These are phyloP conservation scores for Hemitrygon akajei DNA, from an alignment of 2,797 vertebrate species.

Conservation along the genomic window DNA sequence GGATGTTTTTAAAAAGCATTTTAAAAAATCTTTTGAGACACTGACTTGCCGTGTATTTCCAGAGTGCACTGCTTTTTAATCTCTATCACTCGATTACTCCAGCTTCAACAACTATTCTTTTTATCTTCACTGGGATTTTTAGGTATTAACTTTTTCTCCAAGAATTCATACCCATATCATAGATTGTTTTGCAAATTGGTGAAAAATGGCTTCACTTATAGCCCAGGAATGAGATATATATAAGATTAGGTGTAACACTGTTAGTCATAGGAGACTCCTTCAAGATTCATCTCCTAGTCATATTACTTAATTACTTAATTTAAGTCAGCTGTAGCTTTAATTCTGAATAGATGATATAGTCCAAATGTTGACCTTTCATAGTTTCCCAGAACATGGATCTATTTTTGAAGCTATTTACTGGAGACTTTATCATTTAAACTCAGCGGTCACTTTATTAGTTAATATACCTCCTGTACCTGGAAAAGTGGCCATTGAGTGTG, in stretches of 20 bases:
- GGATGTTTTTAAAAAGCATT: too few species aligned
- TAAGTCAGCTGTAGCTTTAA: not conserved
- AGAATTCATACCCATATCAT: not conserved
- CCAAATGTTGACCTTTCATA: slow-evolving; percentile 10
- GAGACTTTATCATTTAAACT: not conserved
- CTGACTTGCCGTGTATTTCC: not conserved
- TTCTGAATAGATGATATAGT: not conserved
- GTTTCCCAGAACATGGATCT: slow-evolving; percentile 15
- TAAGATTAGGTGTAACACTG: not conserved
- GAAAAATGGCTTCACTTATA: not conserved
- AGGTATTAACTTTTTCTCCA: not conserved
- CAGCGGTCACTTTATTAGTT: too few species aligned
- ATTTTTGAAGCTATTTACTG: not conserved
- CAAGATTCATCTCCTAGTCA: not conserved
- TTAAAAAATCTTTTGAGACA: not conserved
- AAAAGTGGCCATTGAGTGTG: too few species aligned
- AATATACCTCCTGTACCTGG: too few species aligned
- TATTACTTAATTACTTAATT: not conserved
- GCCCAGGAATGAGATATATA: not conserved
- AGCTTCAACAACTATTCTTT: not conserved
- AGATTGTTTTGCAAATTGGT: not conserved
- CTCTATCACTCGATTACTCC: too few species aligned
- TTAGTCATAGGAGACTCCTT: not conserved
- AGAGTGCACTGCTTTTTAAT: not conserved
- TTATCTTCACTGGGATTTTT: not conserved